These are phyloP conservation scores for Adela reaumurella DNA, from an alignment of 2,888 invertebrate genomes.

Conservation along the genomic window DNA sequence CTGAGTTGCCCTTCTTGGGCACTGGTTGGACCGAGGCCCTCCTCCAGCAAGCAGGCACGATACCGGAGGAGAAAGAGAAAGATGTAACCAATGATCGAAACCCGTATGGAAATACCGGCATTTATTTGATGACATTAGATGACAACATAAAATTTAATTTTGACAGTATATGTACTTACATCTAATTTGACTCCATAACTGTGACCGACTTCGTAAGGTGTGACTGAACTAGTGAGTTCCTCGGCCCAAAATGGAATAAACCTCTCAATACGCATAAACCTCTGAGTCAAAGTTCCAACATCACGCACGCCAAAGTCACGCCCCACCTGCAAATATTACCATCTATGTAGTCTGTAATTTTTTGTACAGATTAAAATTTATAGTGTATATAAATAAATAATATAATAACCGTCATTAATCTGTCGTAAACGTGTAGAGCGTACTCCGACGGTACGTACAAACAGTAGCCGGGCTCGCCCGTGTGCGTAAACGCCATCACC, in stretches of 20 bases:
- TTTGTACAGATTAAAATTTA: too few species aligned
- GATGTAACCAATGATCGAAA: too few species aligned
- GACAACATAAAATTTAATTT: too few species aligned
- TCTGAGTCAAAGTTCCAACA: constrained; percentile 64
- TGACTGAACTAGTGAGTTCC: constrained; percentile 59
- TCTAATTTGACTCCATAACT: constrained; percentile 59
- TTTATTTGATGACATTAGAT: too few species aligned
- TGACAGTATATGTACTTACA: constrained; percentile 15
- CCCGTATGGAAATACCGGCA: too few species aligned
- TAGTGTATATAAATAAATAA: not conserved
- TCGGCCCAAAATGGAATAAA: constrained; percentile 73
- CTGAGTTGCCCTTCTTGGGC: too few species aligned
- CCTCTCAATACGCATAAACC: constrained; percentile 64
- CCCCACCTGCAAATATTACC: constrained; percentile 52
- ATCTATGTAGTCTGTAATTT: too few species aligned
- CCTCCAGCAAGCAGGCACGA: too few species aligned
- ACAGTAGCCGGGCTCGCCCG: constrained; percentile 68
- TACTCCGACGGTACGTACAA: constrained; percentile 70
- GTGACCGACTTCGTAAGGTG: constrained; percentile 62
- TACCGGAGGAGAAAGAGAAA: too few species aligned
- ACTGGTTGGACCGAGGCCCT: too few species aligned
- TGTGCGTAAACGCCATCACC: constrained; percentile 68
- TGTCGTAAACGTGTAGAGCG: constrained; percentile 69
- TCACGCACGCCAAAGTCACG: constrained; percentile 64
- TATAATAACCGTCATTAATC: constrained; percentile 57